Evolutionary conservation across 2,888 invertebrate genomes (phyloP).

Genomic region (Cryptocheilus praepositus): DNA sequence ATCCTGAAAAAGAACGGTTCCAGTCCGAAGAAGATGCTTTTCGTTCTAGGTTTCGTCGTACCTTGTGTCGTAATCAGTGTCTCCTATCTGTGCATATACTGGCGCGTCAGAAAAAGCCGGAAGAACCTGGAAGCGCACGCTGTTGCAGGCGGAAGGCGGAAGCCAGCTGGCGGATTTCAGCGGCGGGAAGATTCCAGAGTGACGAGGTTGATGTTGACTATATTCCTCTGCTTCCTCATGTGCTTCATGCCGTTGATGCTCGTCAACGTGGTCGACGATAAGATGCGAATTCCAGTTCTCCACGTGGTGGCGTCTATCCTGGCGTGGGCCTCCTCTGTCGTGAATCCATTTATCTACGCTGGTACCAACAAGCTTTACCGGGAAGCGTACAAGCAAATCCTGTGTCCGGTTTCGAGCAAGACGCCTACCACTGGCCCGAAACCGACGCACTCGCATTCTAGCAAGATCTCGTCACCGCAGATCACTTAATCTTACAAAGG

Average conservation of each 20-base stretch:
- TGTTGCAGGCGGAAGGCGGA: conserved; percentile 76
- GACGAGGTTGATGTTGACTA: conserved; percentile 90
- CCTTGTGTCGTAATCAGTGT: conserved; percentile 90
- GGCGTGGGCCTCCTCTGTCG: conserved; percentile 93
- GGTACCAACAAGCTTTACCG: conserved; percentile 91
- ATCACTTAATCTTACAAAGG: not conserved
- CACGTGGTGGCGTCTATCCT: conserved; percentile 90
- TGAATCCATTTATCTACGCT: conserved; percentile 94
- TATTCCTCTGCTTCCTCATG: conserved; percentile 89
- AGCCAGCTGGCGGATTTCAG: conserved; percentile 74
- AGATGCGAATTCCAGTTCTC: conserved; percentile 83
- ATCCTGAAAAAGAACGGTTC: conserved; percentile 85
- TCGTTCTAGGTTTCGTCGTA: conserved; percentile 87
- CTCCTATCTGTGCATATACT: conserved; percentile 91
- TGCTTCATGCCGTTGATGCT: conserved; percentile 93
- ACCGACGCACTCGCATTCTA: conserved; percentile 67
- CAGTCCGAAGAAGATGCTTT: conserved; percentile 90
- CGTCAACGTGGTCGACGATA: conserved; percentile 90
- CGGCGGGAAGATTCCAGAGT: conserved; percentile 86
- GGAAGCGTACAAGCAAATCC: conserved; percentile 70
- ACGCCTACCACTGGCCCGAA: conserved; percentile 52
- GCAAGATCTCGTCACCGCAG: conserved; percentile 67
- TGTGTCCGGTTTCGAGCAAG: conserved; percentile 61
- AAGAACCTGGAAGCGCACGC: conserved; percentile 84
- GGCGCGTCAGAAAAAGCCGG: conserved; percentile 85